Base-by-base conservation (phyloP, 2,888 invertebrate genomes). In the Halocaridina rubra region DNA sequence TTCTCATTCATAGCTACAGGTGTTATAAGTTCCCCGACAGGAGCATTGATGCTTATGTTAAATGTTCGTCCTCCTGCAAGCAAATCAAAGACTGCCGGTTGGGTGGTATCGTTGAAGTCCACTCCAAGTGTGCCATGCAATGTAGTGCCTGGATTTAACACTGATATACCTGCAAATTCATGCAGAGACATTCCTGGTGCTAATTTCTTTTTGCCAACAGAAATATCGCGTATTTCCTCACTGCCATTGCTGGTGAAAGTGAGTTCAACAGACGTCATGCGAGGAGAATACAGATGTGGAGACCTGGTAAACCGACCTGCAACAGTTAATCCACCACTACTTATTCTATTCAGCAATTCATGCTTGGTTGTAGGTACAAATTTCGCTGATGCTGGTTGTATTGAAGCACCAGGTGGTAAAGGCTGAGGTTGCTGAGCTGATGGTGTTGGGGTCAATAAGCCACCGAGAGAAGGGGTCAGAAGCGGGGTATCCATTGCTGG, bases 41-140 rank as follows among this genome's bases (percentile, higher is more conserved):
- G 94, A 7, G 97, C 95, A 89, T 95, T 95, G 75, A 98, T 90
- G 39, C 91, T 90, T 22, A 93, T 91, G 87, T 88, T 89, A 81
- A 90, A 90, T 64, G 88, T 89, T 67, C 89, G 89, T 22, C 89
- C 90, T 24, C 87, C 89, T 33, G 89, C 89, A 94, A 88, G 92
- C 90, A 78, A 93, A 89, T 96, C 95, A 90, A 98, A 95, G 88
- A 94, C 94, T 0, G 96, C 94, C 0, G 97, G 94, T 91, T 98
- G 97, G 77, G 96, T 97, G 22, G 97, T 96, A 91, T 98, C 98
- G 86, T 96, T 96, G 91, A 97, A 98, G 92, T 98, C 97, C 3
- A 98, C 93, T 19, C 97, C 97, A 88, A 93, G 92, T n/a, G 93
- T 92, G 30, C 93, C 93, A 24, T 93, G 92, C 39, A 93, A 92